phyloP scores from a whole-genome alignment of 2,797 vertebrate species.

The Premnoplex brunnescens region DNA sequence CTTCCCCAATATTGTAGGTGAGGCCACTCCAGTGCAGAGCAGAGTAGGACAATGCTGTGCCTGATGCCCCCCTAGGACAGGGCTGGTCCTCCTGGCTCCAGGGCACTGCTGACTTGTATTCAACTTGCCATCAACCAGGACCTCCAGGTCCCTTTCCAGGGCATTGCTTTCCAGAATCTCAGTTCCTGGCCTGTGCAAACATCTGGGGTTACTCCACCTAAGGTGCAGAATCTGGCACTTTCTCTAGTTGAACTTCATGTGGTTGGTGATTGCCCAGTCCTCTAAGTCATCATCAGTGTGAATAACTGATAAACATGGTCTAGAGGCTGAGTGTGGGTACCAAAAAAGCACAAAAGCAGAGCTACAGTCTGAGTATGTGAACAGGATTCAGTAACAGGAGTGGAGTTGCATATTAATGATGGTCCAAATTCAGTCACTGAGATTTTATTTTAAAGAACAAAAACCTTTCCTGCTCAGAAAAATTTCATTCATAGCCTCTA shows the following conservation, averaged over 20 bases:
- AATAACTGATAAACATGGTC: background rate
- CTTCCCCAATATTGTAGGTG: background rate
- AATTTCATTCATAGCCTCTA: background rate
- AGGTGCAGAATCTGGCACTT: background rate
- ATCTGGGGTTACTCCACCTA: background rate
- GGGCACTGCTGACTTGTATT: background rate
- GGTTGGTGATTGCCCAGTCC: background rate
- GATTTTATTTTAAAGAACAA: background rate
- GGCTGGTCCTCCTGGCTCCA: background rate
- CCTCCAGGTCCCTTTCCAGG: background rate
- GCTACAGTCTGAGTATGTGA: rapidly evolving
- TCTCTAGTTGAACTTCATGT: background rate
- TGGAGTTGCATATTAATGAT: background rate
- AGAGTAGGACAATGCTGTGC: background rate
- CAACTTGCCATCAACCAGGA: background rate
- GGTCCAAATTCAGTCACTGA: background rate
- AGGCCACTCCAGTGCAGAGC: background rate
- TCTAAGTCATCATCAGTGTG: background rate
- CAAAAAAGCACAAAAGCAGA: background rate
- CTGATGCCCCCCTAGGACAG: background rate
- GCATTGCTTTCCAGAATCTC: background rate
- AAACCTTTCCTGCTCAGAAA: background rate
- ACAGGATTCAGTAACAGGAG: background rate
- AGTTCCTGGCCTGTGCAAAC: background rate
- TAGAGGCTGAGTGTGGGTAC: background rate